phyloP scores from a whole-genome alignment of 2,797 vertebrate species.

The Hybognathus amarus region DNA sequence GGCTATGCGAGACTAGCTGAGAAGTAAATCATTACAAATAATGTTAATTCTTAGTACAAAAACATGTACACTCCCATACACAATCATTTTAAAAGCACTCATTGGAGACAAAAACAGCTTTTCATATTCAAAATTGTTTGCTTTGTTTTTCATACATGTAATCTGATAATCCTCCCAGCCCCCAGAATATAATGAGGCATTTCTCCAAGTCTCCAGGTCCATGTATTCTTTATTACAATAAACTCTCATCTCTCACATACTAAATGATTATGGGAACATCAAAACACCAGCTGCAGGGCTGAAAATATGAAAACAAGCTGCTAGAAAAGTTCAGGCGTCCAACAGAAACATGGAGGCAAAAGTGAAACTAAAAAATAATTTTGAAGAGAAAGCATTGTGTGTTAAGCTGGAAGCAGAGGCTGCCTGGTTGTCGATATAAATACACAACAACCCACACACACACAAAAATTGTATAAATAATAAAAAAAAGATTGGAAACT shows the following conservation, averaged over 20 bases:
- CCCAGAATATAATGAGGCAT: constrained; percentile 48
- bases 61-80: not conserved
- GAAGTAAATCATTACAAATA: not conserved
- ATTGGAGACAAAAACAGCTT: constrained; percentile 34
- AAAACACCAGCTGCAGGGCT: constrained; percentile 38
- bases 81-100: not conserved
- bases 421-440: not conserved
- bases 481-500: not conserved
- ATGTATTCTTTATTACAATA: constrained; percentile 45
- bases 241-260: constrained; percentile 35
- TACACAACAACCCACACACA: not conserved
- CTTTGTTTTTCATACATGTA: constrained; percentile 41
- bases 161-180: constrained; percentile 56
- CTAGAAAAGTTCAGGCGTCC: not conserved
- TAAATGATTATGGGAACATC: constrained; percentile 34
- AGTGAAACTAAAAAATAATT: constrained; percentile 8
- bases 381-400: not conserved
- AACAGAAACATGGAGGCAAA: constrained; percentile 5
- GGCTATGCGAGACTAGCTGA: not conserved
- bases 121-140: constrained; percentile 36
- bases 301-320: constrained; percentile 15
- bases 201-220: constrained; percentile 37
- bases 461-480: too few relatives aligned
- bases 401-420: not conserved
- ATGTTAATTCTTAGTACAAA: not conserved